Conservation (phyloP, 1,140 invertebrate species). For the Pinna nobilis region DNA sequence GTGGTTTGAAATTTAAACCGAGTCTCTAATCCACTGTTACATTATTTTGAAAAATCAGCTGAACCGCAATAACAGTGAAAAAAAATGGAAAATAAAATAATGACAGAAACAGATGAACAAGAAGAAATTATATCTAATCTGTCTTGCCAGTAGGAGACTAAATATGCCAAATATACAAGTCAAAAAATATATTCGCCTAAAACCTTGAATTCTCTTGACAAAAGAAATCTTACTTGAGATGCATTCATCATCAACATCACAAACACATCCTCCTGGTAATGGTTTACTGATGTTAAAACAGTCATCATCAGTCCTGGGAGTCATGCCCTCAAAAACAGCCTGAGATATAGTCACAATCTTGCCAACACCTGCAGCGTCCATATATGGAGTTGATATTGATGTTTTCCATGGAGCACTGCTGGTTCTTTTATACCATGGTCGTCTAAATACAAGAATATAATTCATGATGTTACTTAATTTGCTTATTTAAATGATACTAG, state of each 20-base stretch:
- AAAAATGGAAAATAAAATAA: neutral
- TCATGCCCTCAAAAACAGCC: constrained; percentile 76
- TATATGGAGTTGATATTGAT: constrained; percentile 75
- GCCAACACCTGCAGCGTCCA: constrained; percentile 75
- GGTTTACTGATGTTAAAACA: constrained; percentile 64
- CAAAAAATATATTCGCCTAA: too few relatives aligned
- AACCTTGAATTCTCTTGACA: too few relatives aligned
- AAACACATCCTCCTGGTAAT: constrained; percentile 73
- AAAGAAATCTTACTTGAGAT: constrained; percentile 66
- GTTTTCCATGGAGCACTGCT: constrained; percentile 73
- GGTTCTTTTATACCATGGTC: constrained; percentile 74
- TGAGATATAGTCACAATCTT: constrained; percentile 76
- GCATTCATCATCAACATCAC: constrained; percentile 71
- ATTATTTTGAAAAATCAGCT: too few relatives aligned
- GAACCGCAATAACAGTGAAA: too few relatives aligned
- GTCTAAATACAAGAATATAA: constrained; percentile 49
- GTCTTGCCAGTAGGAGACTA: too few relatives aligned
- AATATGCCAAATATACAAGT: too few relatives aligned
- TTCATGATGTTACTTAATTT: neutral
- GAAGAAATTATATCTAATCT: too few relatives aligned
- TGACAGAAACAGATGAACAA: too few relatives aligned
- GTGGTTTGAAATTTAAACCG: too few relatives aligned
- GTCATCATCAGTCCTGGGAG: constrained; percentile 63
- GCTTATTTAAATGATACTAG: too few relatives aligned
- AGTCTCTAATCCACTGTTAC: too few relatives aligned